These are phyloP conservation scores for Bombus superbus DNA, from an alignment of 1,140 invertebrate species.

Conservation along the genomic window DNA sequence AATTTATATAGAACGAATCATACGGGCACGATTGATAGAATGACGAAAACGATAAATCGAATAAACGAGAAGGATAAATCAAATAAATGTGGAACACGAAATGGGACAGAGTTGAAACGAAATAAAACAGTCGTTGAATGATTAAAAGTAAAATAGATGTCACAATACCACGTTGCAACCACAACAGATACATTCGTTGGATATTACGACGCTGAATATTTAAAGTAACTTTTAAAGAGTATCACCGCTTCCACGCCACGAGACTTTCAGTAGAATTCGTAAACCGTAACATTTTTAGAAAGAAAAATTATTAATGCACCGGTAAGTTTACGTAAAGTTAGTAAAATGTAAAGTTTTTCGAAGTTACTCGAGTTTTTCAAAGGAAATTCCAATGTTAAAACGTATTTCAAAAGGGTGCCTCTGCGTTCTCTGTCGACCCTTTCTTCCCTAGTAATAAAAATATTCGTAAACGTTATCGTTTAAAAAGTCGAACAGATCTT, in stretches of 20 bases:
- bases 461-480: not conserved
- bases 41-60: not conserved
- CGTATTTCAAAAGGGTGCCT: not conserved
- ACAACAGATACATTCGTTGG: not conserved
- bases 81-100: not conserved
- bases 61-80: not conserved
- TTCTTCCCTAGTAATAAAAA: not conserved
- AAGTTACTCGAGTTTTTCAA: not conserved
- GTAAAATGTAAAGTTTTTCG: conserved; percentile 10
- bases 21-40: not conserved
- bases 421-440: not conserved
- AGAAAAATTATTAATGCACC: conserved; percentile 27
- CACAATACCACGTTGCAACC: not conserved
- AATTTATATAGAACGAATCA: not conserved
- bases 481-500: not conserved
- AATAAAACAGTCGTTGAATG: not conserved
- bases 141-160: not conserved
- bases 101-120: not conserved
- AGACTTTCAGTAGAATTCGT: conserved; percentile 10
- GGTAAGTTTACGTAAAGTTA: conserved; percentile 4
- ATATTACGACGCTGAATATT: conserved; percentile 14
- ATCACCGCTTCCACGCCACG: not conserved
- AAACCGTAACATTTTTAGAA: conserved; percentile 6
- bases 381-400: not conserved
- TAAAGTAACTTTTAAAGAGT: conserved; percentile 1